A percentile compares a stretch with the other conserved stretches of the same genome.
These are phyloP conservation scores for Herpailurus yagouaroundi DNA, from an alignment of 2,113 vertebrate species.

Conservation along the genomic window DNA sequence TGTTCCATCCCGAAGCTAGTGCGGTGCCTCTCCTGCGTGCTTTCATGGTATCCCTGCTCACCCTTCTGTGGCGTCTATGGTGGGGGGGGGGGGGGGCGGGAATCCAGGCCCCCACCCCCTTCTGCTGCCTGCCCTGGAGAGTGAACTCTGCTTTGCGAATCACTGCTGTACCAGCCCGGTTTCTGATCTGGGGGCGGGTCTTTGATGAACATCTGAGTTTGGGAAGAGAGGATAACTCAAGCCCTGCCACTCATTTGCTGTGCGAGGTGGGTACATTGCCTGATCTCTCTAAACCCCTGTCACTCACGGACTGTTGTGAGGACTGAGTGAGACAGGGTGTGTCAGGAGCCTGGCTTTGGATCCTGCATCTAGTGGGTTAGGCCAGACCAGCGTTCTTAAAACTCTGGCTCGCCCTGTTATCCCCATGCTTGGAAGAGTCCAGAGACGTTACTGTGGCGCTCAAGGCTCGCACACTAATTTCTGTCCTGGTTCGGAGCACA, in stretches of 20 bases:
- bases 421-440: background rate
- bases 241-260: background rate
- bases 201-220: background rate
- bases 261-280: background rate
- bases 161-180: background rate
- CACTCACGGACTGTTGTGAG: background rate
- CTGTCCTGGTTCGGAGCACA: background rate
- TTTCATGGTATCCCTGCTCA: background rate
- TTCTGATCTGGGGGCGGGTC: background rate
- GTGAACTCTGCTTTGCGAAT: background rate
- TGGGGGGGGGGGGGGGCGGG: background rate
- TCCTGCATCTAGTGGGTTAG: background rate
- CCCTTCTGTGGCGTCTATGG: background rate
- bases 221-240: background rate
- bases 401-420: background rate
- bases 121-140: rapidly evolving
- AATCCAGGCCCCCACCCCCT: background rate
- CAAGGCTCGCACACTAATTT: background rate
- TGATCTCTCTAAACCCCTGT: background rate
- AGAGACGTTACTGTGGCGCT: background rate
- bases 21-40: background rate
- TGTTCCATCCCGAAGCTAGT: background rate
- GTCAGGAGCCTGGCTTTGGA: background rate
- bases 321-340: background rate
- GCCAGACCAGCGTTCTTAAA: background rate